A percentile compares a stretch with the other conserved stretches of the same genome.
phyloP scores from a whole-genome alignment of 2,113 vertebrate species.

The Fulmarus glacialis region DNA sequence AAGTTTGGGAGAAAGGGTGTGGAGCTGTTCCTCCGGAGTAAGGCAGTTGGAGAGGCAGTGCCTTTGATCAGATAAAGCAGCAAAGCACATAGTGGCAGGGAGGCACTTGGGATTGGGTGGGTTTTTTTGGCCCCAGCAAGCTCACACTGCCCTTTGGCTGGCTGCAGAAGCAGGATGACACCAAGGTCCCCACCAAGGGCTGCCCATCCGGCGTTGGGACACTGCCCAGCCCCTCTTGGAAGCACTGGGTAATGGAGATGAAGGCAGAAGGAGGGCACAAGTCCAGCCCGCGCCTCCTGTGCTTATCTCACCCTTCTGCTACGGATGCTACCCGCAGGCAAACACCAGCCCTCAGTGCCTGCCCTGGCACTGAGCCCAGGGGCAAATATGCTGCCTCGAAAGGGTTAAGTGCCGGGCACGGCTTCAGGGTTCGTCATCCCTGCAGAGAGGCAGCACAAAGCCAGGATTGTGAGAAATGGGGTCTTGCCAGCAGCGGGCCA shows the following conservation, averaged over 20 bases:
- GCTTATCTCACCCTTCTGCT: not conserved
- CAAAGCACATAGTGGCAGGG: not conserved
- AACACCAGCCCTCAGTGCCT: not conserved
- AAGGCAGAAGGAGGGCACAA: not conserved
- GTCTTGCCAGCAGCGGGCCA: not conserved
- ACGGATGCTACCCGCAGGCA: fast-evolving
- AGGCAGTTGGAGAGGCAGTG: fast-evolving
- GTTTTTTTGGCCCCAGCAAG: not conserved
- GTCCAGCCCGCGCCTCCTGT: fast-evolving
- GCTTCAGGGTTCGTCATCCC: slow-evolving; percentile 15
- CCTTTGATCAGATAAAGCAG: not conserved
- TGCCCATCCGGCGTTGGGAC: not conserved
- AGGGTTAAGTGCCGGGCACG: slow-evolving; percentile 36
- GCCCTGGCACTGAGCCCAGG: not conserved
- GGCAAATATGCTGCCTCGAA: fast-evolving
- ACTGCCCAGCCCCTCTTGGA: not conserved
- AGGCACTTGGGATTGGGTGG: not conserved
- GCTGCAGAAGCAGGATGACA: not conserved
- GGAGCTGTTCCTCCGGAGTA: not conserved
- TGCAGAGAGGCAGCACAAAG: slow-evolving; percentile 59
- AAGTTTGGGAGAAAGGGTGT: not conserved
- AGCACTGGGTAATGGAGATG: not conserved
- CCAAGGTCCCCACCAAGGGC: not conserved
- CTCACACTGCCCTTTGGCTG: not conserved
- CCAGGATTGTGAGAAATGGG: slow-evolving; percentile 62